A percentile compares a stretch with the other conserved stretches of the same genome.
Conservation (phyloP, 2,113 vertebrate species). For the Neogale vison region DNA sequence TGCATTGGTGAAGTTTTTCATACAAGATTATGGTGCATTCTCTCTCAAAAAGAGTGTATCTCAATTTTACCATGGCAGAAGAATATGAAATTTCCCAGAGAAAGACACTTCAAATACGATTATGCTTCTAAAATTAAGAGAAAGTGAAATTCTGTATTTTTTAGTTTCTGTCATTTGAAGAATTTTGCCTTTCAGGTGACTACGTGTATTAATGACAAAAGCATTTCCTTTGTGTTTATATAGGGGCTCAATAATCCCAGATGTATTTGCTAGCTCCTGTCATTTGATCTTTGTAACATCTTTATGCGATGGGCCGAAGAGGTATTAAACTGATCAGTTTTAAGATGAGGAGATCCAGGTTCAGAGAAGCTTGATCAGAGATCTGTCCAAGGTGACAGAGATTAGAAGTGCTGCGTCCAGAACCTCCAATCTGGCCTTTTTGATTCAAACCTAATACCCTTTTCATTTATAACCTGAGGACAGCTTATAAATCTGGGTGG, state of each 20-base stretch:
- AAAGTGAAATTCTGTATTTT: not conserved
- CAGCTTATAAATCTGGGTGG: conserved; percentile 36
- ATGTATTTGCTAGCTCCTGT: not conserved
- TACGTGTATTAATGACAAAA: not conserved
- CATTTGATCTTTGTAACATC: not conserved
- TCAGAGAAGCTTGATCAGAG: not conserved
- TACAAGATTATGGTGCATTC: not conserved
- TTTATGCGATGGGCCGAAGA: not conserved
- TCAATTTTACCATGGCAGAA: not conserved
- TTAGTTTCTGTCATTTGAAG: not conserved
- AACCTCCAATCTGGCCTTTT: conserved; percentile 45
- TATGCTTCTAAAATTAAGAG: not conserved
- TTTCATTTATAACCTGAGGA: conserved; percentile 26
- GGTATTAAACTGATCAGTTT: not conserved
- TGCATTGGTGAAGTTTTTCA: not conserved
- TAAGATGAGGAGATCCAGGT: not conserved
- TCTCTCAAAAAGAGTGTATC: not conserved
- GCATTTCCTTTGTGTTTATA: not conserved
- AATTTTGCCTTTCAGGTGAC: not conserved
- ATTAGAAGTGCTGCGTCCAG: not conserved
- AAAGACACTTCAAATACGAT: not conserved
- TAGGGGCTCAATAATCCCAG: not conserved
- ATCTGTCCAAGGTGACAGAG: not conserved
- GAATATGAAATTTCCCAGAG: not conserved
- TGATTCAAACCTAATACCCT: not conserved